Base-by-base conservation (phyloP, 1,140 invertebrate genomes). In the Spodoptera litura region DNA sequence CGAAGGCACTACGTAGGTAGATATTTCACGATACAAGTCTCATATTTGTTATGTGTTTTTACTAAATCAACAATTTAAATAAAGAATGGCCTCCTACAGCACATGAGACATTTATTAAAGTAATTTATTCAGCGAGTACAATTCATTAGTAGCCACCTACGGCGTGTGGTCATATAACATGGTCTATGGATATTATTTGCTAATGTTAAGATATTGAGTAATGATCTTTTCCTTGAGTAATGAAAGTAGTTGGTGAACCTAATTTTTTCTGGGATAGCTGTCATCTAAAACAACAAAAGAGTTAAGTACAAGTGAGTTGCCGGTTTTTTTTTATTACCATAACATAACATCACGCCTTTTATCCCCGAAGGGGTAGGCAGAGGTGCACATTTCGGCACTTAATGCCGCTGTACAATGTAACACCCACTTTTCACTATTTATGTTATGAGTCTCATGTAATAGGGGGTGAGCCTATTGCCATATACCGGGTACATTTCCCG, bases 111-210 rank as follows among this genome's bases (percentile, higher is more conserved):
- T 53, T 52, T 70, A 70, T 70, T 70, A 53, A 52, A 68, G 64
- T 68, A 70, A 70, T 70, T 52, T 53, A 70, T 70, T 70, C 66
- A 70, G 49, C 10, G 25, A 70, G 35, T 49, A 49, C 25, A n/a
- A 20, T 8, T 31, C 66, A 70, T 70, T 70, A 70, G 6, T 8
- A 31, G 12, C 66, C 66, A 70, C 66, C 66, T 52, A 70, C 66
- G 8, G 66, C 11, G 66, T 12, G 64, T 52, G 51, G 64, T 52
- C 20, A 77, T 20, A 15, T 20, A 64, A 51, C 20, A 38, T 31
- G 49, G 55, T 62, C 72, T 76, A 80, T 81, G 78, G 15, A 66
- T 12, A 49, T 66, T 20, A 89, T 83, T 81, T 83, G 83, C 78
- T 72, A 84, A 2, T 49, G 38, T 38, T 3, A 38, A 20, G 9